phyloP scores from a whole-genome alignment of 1,140 invertebrate species.

The Chironomus tepperi region DNA sequence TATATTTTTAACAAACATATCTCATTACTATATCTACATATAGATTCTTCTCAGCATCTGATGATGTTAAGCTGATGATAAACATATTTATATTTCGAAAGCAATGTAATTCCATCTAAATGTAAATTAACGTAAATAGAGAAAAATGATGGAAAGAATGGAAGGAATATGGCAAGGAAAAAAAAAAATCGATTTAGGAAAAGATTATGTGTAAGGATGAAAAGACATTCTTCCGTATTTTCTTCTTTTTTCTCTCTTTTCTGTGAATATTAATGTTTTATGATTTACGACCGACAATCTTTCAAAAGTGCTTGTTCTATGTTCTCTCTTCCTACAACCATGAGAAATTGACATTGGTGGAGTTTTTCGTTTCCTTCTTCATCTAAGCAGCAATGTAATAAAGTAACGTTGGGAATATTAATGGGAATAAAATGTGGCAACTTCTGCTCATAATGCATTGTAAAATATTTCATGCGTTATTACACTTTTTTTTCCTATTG shows the following conservation, averaged over 20 bases:
- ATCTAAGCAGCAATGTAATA: too few relatives aligned
- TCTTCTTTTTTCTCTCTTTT: not conserved
- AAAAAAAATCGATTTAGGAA: not conserved
- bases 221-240: not conserved
- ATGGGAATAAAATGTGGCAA: not conserved
- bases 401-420: conserved; percentile 7
- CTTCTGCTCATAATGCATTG: not conserved
- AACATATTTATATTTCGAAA: not conserved
- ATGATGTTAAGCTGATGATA: not conserved
- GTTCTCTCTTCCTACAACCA: not conserved
- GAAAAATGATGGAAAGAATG: not conserved
- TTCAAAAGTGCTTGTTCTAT: not conserved
- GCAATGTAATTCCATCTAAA: conserved; percentile 1
- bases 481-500: not conserved
- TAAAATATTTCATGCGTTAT: conserved; percentile 8
- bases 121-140: conserved; percentile 14
- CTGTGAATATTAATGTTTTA: conserved; percentile 9
- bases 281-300: conserved; percentile 7
- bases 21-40: too few relatives aligned
- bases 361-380: too few relatives aligned
- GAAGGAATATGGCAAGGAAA: too few relatives aligned
- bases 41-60: too few relatives aligned
- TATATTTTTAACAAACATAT: too few relatives aligned
- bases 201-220: not conserved
- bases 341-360: too few relatives aligned